These are phyloP conservation scores for Dendroctonus ponderosae DNA, from an alignment of 1,140 invertebrate species.

Conservation along the genomic window DNA sequence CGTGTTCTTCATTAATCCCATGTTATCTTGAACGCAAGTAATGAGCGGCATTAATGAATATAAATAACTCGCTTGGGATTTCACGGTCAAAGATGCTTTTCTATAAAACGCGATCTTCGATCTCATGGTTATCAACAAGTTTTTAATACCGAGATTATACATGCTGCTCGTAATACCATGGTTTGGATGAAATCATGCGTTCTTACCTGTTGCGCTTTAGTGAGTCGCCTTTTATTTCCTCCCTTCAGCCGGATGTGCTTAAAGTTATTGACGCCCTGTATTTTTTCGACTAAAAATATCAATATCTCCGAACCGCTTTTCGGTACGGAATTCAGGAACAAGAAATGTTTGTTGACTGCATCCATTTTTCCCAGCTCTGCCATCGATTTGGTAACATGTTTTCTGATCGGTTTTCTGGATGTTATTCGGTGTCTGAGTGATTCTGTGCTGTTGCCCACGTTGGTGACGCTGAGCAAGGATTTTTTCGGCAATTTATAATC, in stretches of 20 bases:
- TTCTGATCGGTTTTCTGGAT: slow-evolving; percentile 1
- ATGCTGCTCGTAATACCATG: no score
- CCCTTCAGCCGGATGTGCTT: slow-evolving; percentile 59
- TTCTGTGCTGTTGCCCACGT: slow-evolving; percentile 3
- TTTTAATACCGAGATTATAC: no score
- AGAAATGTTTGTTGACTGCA: slow-evolving; percentile 54
- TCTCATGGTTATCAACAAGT: no score
- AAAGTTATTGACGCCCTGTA: slow-evolving; percentile 63
- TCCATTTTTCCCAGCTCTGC: slow-evolving; percentile 54
- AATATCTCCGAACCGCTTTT: slow-evolving; percentile 65
- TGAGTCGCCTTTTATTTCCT: slow-evolving; percentile 50
- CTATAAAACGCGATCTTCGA: no score
- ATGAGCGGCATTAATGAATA: no score
- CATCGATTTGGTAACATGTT: slow-evolving; percentile 57
- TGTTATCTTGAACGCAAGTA: no score
- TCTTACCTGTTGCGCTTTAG: slow-evolving; percentile 53
- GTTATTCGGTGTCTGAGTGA: neutral
- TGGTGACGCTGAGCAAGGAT: slow-evolving; percentile 21
- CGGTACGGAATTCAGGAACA: slow-evolving; percentile 66
- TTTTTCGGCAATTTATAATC: slow-evolving; percentile 16
- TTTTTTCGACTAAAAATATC: slow-evolving; percentile 62
- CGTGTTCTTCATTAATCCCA: no score
- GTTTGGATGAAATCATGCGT: neutral
- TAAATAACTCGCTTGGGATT: no score
- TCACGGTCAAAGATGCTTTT: no score